A percentile compares a stretch with the other conserved stretches of the same genome.
phyloP scores from a whole-genome alignment of 2,797 vertebrate species.

The Dendrocincla tyrannina region DNA sequence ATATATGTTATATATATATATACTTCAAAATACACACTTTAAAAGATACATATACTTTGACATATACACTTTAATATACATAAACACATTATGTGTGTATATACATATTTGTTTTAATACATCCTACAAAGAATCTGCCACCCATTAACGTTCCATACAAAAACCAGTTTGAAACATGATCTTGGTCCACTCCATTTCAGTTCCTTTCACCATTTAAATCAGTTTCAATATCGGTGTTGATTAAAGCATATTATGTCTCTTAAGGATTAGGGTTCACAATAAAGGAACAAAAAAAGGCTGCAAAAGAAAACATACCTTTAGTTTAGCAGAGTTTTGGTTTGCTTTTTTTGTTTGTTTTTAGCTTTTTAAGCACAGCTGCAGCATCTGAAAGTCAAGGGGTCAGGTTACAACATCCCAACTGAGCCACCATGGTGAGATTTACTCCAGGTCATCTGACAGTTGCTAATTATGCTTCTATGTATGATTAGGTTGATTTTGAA shows the following conservation, averaged over 20 bases:
- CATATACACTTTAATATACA: not conserved
- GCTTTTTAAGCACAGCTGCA: not conserved
- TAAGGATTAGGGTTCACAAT: not conserved
- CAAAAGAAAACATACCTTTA: not conserved
- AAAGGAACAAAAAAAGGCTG: not conserved
- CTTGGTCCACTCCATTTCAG: not conserved
- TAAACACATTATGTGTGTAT: not conserved
- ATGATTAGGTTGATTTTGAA: not conserved
- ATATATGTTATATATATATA: not conserved
- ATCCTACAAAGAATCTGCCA: not conserved
- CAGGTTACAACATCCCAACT: not conserved
- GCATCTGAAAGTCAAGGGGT: not conserved
- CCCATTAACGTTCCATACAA: not conserved
- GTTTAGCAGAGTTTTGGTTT: not conserved
- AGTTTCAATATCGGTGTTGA: not conserved
- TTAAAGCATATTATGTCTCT: not conserved
- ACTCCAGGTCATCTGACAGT: not conserved
- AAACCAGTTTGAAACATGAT: not conserved
- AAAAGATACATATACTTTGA: not conserved
- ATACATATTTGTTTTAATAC: too few relatives aligned
- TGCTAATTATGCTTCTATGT: not conserved
- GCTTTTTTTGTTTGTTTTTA: accelerated
- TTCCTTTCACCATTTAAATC: not conserved
- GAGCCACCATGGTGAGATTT: not conserved
- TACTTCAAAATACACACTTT: not conserved